A percentile compares a stretch with the other conserved stretches of the same genome.
Evolutionary conservation across 2,888 invertebrate genomes (phyloP).

Genomic region (Hydraecia micacea): DNA sequence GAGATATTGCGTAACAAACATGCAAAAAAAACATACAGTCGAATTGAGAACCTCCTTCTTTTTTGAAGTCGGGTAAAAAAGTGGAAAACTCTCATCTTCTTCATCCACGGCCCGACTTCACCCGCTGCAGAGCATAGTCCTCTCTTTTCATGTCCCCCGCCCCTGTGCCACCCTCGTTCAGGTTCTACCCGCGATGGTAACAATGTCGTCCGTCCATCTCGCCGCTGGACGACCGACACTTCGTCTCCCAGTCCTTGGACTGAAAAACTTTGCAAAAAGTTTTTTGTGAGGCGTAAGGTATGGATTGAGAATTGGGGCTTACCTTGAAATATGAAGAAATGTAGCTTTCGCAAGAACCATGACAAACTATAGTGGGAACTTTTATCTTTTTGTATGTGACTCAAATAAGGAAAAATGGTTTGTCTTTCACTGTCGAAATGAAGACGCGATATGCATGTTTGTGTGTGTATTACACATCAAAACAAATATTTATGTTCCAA

Average conservation of each 20-base stretch:
- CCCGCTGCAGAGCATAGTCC: no score
- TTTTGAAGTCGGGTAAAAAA: no score
- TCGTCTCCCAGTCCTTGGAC: no score
- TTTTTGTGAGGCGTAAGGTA: neutral
- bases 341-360: conserved; percentile 15
- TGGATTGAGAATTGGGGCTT: neutral
- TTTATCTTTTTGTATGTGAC: conserved; percentile 4
- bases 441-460: conserved; percentile 39
- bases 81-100: neutral
- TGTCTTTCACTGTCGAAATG: conserved; percentile 5
- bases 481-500: neutral
- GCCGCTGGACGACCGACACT: no score
- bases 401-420: conserved; percentile 33
- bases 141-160: no score
- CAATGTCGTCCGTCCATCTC: no score
- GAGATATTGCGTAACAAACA: no score
- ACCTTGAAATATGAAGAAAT: conserved; percentile 32
- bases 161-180: no score
- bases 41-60: no score
- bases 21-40: no score
- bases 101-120: no score
- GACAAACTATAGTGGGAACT: conserved; percentile 1
- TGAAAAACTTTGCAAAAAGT: neutral
- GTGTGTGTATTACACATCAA: conserved; percentile 21
- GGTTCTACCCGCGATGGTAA: no score